Base-by-base conservation (phyloP, 2,797 vertebrate species). In the Morus bassanus region DNA sequence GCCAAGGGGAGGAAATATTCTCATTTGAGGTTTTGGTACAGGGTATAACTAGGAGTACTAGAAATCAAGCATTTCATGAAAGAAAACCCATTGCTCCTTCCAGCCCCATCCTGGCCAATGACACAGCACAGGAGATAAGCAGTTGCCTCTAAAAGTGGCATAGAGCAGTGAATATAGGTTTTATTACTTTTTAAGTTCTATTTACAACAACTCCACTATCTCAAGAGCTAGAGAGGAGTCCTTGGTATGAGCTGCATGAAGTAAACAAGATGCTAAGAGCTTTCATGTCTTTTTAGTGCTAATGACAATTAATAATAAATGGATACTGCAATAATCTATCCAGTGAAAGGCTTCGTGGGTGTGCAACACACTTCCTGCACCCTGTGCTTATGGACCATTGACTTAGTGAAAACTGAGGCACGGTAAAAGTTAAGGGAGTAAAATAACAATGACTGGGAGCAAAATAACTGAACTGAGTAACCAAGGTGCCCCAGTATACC, bases 291-390 rank as follows among this genome's bases (percentile, higher is more conserved):
- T 94, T 92, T 96, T 94, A 97, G 87, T 84, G 85, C 91, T 92
- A 95, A 96, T 95, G 85, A 95, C 76, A 93, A 96, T 96, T 95
- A 96, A 96, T 95, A 97, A 96, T 96, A 92, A 91, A 96, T 96
- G 92, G 80, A 77, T 83, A 57, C 39, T 61, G 65, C 85, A 93
- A 84, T 84, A 50, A 83, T 43, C 50, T 56, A 54, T 41, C 57
- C 91, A 65, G n/a, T 46, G 51, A 74, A 88, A 91, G 57, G 75
- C 75, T 84, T 87, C 89, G 37, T 0, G 0, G 61, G 70, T 57
- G 39, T 23, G 22, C 57, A 78, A n/a, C 0, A 10, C 33, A 3
- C 41, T 53, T 89, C 85, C 91, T 81, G 89, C 31, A 3, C 69
- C 69, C 54, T 1, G 2, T 11, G 57, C 53, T 70, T 46, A 30